These are phyloP conservation scores for Glossosoma conforme DNA, from an alignment of 1,140 invertebrate genomes.

Conservation along the genomic window DNA sequence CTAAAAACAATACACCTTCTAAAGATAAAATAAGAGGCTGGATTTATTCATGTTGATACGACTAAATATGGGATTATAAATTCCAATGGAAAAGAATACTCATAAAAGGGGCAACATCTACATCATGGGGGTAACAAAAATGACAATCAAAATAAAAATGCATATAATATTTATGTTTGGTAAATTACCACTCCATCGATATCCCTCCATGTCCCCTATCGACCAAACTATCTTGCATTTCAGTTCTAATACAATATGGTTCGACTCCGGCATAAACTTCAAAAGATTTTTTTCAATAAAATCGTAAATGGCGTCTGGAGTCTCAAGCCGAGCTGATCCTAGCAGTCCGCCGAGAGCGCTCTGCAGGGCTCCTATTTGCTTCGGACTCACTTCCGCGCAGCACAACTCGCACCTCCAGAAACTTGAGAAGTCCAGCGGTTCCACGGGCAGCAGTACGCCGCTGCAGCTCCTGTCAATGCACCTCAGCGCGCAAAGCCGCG, in stretches of 20 bases:
- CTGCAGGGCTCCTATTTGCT: slow-evolving; percentile 44
- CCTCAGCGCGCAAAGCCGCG: slow-evolving; percentile 46
- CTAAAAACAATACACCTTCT: no score
- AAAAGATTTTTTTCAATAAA: slow-evolving; percentile 44
- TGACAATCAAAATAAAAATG: slow-evolving; percentile 2
- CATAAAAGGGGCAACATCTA: no score
- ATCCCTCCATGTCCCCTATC: slow-evolving; percentile 39
- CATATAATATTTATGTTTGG: neutral
- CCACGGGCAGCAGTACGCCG: slow-evolving; percentile 42
- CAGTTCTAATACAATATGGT: slow-evolving; percentile 51
- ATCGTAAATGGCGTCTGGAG: slow-evolving; percentile 43
- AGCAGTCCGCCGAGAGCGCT: slow-evolving; percentile 45
- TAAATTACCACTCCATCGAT: slow-evolving; percentile 42
- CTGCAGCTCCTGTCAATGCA: slow-evolving; percentile 46
- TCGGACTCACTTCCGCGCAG: slow-evolving; percentile 37
- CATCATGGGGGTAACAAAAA: no score
- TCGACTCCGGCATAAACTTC: slow-evolving; percentile 46
- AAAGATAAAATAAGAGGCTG: no score
- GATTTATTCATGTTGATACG: no score
- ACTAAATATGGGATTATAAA: no score
- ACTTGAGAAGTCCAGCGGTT: slow-evolving; percentile 40
- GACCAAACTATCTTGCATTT: slow-evolving; percentile 45
- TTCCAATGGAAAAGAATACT: no score
- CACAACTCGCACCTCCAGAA: slow-evolving; percentile 51
- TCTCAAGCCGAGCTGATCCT: slow-evolving; percentile 40